Base-by-base conservation (phyloP, 2,113 vertebrate species). In the Aspiorhynchus laticeps region DNA sequence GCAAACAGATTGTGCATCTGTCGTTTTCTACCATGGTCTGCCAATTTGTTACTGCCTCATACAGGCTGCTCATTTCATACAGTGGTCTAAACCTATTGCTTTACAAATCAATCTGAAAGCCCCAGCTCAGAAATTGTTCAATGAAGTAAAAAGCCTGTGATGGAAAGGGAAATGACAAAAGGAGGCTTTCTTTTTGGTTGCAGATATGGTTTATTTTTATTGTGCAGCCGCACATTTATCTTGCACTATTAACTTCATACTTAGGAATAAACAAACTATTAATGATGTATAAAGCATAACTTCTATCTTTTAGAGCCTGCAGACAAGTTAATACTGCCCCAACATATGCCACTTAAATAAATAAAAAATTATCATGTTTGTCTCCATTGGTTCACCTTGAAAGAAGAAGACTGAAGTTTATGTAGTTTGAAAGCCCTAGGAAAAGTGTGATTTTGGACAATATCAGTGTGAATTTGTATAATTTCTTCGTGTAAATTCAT, bases 1-100 rank as follows among this genome's bases (percentile, higher is more conserved):
- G 80, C 86, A 86, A 86, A 88, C 88, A 88, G 82, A 80, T 85
- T 84, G 87, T 80, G 83, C 79, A 86, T 90, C 73, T 71, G 73
- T 80, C 75, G 63, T 75, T 89, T 82, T 61, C 74, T 76, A 19
- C 15, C 73, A 7, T 63, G 36, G 67, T 84, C 83, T 88, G 89
- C 86, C 88, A 88, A 83, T 85, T 83, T 86, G 48, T 80, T 80
- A 46, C 79, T 86, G 81, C 85, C 85, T 89, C 85, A 86, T 88
- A 84, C 78, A 85, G 84, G 80, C 87, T 83, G 82, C 77, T 17
- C 82, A 26, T 74, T 85, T 90, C 53, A 78, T 73, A 87, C 86
- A 89, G 43, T 73, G 65, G 78, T 81, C 71, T 71, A 41, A 85
- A 75, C 73, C 46, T 28, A 4, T 75, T 82, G 80, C 74, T 73